Conservation (phyloP, 2,888 invertebrate species). For the Axea sp. region DNA sequence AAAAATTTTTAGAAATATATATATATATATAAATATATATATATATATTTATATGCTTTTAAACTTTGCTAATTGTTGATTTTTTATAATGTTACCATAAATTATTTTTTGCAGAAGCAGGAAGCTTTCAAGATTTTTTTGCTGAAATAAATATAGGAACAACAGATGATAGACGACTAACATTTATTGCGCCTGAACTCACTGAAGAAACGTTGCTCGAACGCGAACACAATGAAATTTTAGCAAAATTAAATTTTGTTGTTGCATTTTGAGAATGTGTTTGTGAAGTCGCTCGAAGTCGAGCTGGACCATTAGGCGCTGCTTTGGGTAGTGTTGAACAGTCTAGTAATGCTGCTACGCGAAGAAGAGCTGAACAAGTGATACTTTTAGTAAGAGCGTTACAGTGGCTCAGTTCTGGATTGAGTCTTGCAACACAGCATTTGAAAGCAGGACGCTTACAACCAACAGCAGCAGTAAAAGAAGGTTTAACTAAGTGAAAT, state of each 20-base stretch:
- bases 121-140: conserved; percentile 80
- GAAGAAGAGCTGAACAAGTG: conserved; percentile 87
- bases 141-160: conserved; percentile 76
- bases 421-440: conserved; percentile 93
- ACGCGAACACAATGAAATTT: conserved; percentile 97
- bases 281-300: conserved; percentile 91
- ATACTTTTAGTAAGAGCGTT: conserved; percentile 93
- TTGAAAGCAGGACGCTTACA: conserved; percentile 91
- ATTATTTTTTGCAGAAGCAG: conserved; percentile 77
- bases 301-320: conserved; percentile 87
- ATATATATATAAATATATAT: no score
- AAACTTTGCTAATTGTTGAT: no score
- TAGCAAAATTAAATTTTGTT: conserved; percentile 98
- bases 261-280: conserved; percentile 97
- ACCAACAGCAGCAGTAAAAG: conserved; percentile 94
- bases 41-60: no score
- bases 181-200: conserved; percentile 94
- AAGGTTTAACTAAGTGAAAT: conserved; percentile 86
- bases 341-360: conserved; percentile 77
- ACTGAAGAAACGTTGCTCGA: conserved; percentile 97
- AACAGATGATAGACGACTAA: conserved; percentile 81
- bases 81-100: no score
- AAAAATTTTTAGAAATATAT: no score
- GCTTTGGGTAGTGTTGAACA: conserved; percentile 78
- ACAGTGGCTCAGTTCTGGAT: conserved; percentile 96